Conservation (phyloP, 2,888 invertebrate genomes). For the Hedychridium roseum region DNA sequence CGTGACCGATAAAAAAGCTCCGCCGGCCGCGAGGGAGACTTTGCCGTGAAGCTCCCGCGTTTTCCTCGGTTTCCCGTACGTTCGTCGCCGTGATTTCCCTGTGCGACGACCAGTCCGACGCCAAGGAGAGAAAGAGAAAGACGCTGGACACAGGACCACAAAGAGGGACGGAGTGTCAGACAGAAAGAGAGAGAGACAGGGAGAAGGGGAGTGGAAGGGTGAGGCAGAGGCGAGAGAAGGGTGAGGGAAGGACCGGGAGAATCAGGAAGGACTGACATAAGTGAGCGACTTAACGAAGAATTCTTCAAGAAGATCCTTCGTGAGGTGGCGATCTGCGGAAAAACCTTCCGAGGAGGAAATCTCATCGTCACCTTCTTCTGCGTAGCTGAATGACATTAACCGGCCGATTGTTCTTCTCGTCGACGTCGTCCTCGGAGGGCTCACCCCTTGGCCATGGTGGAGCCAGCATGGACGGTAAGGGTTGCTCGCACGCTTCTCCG, state of each 20-base stretch:
- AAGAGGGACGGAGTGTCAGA: conserved; percentile 8
- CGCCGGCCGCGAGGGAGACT: conserved; percentile 31
- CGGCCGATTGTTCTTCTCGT: conserved; percentile 15
- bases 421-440: conserved; percentile 36
- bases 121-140: conserved; percentile 9
- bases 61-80: conserved; percentile 18
- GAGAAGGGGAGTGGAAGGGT: conserved; percentile 5
- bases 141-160: conserved; percentile 14
- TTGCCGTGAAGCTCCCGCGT: conserved; percentile 18
- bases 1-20: conserved; percentile 58
- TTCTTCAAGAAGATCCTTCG: neutral
- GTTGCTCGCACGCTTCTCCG: conserved; percentile 39
- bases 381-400: too few species aligned
- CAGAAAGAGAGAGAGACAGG: conserved; percentile 10
- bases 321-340: too few species aligned
- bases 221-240: conserved; percentile 1
- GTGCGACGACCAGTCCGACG: conserved; percentile 4
- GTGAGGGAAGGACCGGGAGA: too few species aligned
- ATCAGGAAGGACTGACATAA: too few species aligned
- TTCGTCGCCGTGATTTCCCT: conserved; percentile 23
- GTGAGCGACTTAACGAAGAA: neutral
- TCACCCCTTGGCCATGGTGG: conserved; percentile 38
- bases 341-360: too few species aligned
- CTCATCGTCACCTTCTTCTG: conserved; percentile 12
- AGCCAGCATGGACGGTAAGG: conserved; percentile 38